Conservation (phyloP, 2,888 invertebrate species). For the Gymnocheta viridis region DNA sequence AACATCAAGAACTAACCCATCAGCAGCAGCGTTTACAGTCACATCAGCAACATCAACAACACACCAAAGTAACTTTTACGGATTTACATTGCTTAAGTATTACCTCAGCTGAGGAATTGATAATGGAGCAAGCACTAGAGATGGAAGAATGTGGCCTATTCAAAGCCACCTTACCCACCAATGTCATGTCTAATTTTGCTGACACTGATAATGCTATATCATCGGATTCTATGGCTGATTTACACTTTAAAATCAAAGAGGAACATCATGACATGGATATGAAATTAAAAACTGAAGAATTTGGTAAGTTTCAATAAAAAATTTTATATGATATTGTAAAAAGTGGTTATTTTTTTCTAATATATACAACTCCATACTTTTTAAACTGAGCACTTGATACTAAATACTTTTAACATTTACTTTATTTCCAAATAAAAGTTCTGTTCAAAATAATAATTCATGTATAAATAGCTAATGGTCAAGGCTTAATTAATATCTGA, state of each 20-base stretch:
- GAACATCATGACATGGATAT: slow-evolving; percentile 76
- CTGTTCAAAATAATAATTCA: no score
- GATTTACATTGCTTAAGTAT: slow-evolving; percentile 80
- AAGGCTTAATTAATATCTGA: no score
- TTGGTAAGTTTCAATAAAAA: slow-evolving; percentile 74
- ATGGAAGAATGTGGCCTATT: slow-evolving; percentile 81
- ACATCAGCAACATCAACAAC: slow-evolving; percentile 48
- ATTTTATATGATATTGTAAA: neutral
- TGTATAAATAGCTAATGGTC: no score
- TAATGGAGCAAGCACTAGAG: slow-evolving; percentile 82
- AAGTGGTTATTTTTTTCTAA: no score
- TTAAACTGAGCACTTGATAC: neutral
- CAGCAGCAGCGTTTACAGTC: slow-evolving; percentile 19
- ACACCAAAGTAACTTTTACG: slow-evolving; percentile 75
- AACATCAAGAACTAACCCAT: slow-evolving; percentile 8
- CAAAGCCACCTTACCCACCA: slow-evolving; percentile 71
- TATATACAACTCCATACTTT: neutral
- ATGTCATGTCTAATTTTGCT: slow-evolving; percentile 62
- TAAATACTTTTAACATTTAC: no score
- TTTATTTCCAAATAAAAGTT: no score
- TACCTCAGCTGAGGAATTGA: slow-evolving; percentile 80
- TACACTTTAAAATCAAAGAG: slow-evolving; percentile 78
- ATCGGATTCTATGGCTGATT: slow-evolving; percentile 75
- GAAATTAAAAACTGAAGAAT: slow-evolving; percentile 76
- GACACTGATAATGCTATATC: slow-evolving; percentile 78